Evolutionary conservation across 64 coral and sea anemone species (phyloP).

Genomic region (Montipora cactus): DNA sequence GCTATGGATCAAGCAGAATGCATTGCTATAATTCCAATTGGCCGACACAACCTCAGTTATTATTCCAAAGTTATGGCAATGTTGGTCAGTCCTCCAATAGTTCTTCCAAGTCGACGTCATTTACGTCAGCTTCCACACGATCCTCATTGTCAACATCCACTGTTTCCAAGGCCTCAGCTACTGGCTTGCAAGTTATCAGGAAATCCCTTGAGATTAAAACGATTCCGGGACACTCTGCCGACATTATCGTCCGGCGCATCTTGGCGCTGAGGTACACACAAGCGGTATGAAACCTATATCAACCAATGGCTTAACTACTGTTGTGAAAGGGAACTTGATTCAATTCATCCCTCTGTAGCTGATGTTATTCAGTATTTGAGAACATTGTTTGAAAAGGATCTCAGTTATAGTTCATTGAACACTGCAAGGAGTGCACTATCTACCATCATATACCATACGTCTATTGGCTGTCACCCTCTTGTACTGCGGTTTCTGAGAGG

Average conservation of each 20-base stretch:
- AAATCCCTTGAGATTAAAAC: constrained; percentile 40
- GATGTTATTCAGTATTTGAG: too few relatives aligned
- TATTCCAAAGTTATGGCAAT: constrained; percentile 68
- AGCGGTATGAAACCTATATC: too few relatives aligned
- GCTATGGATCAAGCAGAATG: constrained; percentile 53
- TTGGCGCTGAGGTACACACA: neutral
- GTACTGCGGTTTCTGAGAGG: too few relatives aligned
- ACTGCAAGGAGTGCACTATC: too few relatives aligned
- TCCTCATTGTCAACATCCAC: constrained; percentile 44
- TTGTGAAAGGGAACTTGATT: too few relatives aligned
- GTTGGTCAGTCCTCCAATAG: constrained; percentile 54
- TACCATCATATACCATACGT: too few relatives aligned
- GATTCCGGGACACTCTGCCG: constrained; percentile 56
- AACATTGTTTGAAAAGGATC: too few relatives aligned
- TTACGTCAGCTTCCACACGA: constrained; percentile 56
- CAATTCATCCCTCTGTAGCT: too few relatives aligned
- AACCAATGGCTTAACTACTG: too few relatives aligned
- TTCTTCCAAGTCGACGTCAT: constrained; percentile 38
- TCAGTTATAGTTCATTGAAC: too few relatives aligned
- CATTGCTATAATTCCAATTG: constrained; percentile 67
- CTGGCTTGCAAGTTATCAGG: constrained; percentile 38
- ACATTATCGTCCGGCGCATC: constrained; percentile 35
- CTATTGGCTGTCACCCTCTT: too few relatives aligned
- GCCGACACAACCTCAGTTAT: constrained; percentile 43
- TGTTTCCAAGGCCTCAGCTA: neutral